Evolutionary conservation across 92 coral and sea anemone genomes (phyloP), one percentile per base, ranked within the genome.

Genomic region (Phenganax marumi): DNA sequence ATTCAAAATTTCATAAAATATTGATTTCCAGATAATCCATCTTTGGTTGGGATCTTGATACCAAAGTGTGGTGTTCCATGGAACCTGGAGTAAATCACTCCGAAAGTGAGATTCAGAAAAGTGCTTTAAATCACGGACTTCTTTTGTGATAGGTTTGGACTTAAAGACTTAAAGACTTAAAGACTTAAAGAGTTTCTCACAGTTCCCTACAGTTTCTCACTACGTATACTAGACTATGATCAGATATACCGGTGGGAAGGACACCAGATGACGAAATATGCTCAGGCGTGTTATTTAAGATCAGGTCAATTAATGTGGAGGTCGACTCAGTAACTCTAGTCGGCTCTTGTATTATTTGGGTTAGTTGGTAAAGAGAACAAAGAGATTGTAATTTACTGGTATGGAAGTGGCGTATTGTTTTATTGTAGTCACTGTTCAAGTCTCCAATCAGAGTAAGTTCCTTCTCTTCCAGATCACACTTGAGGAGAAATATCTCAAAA

Each of bases 11-110:
- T 50, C 51, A n/a, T 21, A 52, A 56, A 85, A 85, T 2, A 25
- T 50, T 17, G 49, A 63, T 57, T 77, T 84, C 84, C 84, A 84
- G 8, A 52, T 50, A 52, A 25, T 75, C 87, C 87, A 84, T 49
- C 83, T 84, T 8, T n/a, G n/a, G 68, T 84, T 76, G n/a, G 85
- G 63, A 65, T 63, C 52, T 21, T 76, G 63, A 77, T 24, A 46
- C 25, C 73, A 68, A 26, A 39, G n/a, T n/a, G n/a, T 48, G 21
- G 50, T 48, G 8, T 81, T 61, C 85, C 82, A 81, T 7, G 82
- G 79, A 43, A 65, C 80, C 21, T 70, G 26, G n/a, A 51, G 17
- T 3, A 81, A 63, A 50, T 81, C 85, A 70, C 39, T 33, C 50
- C 65, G 23, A 70, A 81, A 81, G 12, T 81, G 58, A 16, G 54